Evolutionary conservation across 2,113 vertebrate genomes (phyloP).

Genomic region (Campylomormyrus numenius): DNA sequence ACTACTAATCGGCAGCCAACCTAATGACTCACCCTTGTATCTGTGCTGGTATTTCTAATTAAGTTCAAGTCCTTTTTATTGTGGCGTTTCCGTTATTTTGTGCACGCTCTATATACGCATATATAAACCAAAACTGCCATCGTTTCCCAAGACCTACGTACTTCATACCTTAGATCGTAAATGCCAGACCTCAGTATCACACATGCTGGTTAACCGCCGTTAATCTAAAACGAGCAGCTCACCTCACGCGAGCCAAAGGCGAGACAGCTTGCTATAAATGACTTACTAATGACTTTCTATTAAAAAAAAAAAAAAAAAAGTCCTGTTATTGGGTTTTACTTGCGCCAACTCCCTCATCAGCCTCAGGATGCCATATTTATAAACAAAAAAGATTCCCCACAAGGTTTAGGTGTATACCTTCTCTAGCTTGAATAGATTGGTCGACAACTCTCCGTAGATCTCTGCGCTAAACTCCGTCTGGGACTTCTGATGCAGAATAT

Average conservation of each 20-base stretch:
- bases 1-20: not conserved
- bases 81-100: not conserved
- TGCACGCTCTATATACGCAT: not conserved
- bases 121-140: not conserved
- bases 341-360: not conserved
- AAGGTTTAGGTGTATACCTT: constrained; percentile 39
- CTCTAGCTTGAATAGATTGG: constrained; percentile 56
- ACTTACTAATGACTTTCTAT: not conserved
- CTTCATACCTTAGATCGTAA: not conserved
- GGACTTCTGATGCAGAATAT: constrained; percentile 28
- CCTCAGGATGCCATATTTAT: not conserved
- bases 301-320: not conserved
- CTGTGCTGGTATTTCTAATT: not conserved
- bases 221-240: not conserved
- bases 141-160: not conserved
- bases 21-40: not conserved
- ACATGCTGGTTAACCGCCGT: not conserved
- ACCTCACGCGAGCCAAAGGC: not conserved
- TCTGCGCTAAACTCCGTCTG: constrained; percentile 47
- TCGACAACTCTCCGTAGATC: constrained; percentile 50
- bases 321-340: not conserved
- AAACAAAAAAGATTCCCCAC: not conserved
- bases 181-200: not conserved
- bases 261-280: not conserved
- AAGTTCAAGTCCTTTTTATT: not conserved